phyloP scores from a whole-genome alignment of 2,113 vertebrate genomes.

The Xiphias gladius region DNA sequence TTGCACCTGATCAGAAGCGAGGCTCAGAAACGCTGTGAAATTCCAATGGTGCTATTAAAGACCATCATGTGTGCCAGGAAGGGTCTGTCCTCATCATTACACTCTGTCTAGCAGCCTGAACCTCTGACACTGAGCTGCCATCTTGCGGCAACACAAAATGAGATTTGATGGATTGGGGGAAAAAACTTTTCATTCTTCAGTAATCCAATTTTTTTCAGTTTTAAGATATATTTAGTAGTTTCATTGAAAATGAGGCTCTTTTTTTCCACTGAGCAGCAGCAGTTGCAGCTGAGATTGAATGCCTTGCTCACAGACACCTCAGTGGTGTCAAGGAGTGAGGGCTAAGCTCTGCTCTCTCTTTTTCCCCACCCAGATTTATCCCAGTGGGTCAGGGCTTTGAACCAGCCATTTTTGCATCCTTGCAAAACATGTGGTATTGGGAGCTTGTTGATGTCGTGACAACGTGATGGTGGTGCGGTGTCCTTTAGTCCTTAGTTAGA shows the following conservation, averaged over 20 bases:
- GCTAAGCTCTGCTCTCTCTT: not conserved
- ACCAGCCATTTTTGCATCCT: not conserved
- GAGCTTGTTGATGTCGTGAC: not conserved
- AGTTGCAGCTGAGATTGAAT: not conserved
- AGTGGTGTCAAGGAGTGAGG: not conserved
- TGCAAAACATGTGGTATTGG: not conserved
- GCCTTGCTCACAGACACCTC: constrained; percentile 8
- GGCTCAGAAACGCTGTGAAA: constrained; percentile 12
- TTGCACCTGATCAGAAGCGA: constrained; percentile 23
- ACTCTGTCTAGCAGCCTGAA: constrained; percentile 25
- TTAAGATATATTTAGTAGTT: not conserved
- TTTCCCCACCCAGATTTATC: not conserved
- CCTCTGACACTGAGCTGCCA: constrained; percentile 24
- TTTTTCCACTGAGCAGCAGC: no score
- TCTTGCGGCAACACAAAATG: constrained; percentile 16
- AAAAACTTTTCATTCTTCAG: constrained; percentile 1
- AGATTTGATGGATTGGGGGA: not conserved
- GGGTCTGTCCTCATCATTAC: constrained; percentile 24
- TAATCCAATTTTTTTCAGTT: not conserved
- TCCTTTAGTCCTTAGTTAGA: not conserved
- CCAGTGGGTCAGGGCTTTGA: not conserved
- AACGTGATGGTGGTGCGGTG: not conserved
- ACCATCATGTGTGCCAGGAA: constrained; percentile 27
- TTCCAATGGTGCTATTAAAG: constrained; percentile 39
- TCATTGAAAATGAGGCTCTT: not conserved